A percentile compares a stretch with the other conserved stretches of the same genome.
phyloP scores from a whole-genome alignment of 1,140 invertebrate species.

The Microplitis mediator region DNA sequence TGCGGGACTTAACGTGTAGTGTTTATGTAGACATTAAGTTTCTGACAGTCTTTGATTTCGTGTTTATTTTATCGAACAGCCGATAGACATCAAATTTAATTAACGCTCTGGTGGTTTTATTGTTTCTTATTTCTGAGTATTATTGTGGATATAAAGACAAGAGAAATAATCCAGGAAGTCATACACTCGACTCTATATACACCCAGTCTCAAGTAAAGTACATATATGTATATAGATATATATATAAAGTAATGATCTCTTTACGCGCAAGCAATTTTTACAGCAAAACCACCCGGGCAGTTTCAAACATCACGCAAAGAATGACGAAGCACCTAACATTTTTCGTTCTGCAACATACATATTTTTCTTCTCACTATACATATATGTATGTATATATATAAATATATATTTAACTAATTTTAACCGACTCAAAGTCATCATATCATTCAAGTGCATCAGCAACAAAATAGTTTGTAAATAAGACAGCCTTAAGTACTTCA shows the following conservation, averaged over 20 bases:
- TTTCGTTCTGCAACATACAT: neutral
- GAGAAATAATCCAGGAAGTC: slow-evolving; percentile 56
- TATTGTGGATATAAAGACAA: slow-evolving; percentile 1
- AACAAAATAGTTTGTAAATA: neutral
- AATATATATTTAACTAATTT: slow-evolving; percentile 24
- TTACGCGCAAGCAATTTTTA: slow-evolving; percentile 62
- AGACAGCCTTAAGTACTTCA: neutral
- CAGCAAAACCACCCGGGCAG: slow-evolving; percentile 55
- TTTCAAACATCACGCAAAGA: slow-evolving; percentile 56
- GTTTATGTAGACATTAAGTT: neutral
- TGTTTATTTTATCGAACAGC: neutral
- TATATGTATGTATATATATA: slow-evolving; percentile 15
- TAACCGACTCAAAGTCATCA: neutral
- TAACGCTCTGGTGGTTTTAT: slow-evolving; percentile 4
- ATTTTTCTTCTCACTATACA: neutral
- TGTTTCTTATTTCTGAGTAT: slow-evolving; percentile 3
- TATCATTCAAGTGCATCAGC: slow-evolving; percentile 9
- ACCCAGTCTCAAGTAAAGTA: too few species aligned
- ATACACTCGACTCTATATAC: slow-evolving; percentile 31
- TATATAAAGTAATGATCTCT: slow-evolving; percentile 54
- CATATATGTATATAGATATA: neutral
- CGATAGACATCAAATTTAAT: slow-evolving; percentile 8
- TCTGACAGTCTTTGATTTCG: too few species aligned
- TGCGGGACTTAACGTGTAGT: neutral
- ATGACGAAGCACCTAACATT: slow-evolving; percentile 35